A percentile compares a stretch with the other conserved stretches of the same genome.
These are phyloP conservation scores for Dorcus parallelipipedus DNA, from an alignment of 2,888 invertebrate species.

Conservation along the genomic window DNA sequence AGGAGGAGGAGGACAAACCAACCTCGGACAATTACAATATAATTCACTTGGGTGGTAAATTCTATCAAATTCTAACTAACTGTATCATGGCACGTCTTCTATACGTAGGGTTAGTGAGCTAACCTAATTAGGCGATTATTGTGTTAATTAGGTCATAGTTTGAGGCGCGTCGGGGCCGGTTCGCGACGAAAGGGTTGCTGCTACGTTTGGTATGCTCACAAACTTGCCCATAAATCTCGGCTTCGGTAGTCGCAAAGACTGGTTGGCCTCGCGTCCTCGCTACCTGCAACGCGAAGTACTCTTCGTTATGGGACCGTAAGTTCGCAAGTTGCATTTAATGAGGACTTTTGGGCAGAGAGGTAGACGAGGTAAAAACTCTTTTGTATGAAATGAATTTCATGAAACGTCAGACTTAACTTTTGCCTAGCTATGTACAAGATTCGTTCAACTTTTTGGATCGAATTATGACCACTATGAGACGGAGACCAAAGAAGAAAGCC, in stretches of 20 bases:
- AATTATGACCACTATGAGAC: too few species aligned
- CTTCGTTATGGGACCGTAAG: too few species aligned
- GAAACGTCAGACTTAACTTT: too few species aligned
- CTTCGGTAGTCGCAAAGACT: background rate
- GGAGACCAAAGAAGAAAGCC: too few species aligned
- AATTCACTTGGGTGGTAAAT: background rate
- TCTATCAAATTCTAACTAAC: background rate
- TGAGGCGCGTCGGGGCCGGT: background rate
- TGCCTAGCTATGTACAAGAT: too few species aligned
- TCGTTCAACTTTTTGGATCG: too few species aligned
- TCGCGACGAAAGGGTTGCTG: background rate
- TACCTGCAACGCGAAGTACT: background rate
- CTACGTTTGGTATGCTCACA: background rate
- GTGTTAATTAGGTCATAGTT: constrained; percentile 14
- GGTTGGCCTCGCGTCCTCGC: background rate
- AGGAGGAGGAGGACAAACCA: background rate
- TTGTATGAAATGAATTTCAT: too few species aligned
- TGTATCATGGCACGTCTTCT: constrained; percentile 4
- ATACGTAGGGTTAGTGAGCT: background rate
- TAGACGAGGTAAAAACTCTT: too few species aligned
- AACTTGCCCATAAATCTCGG: constrained; percentile 5
- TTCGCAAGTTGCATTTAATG: too few species aligned
- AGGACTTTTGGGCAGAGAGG: too few species aligned
- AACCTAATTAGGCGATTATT: constrained; percentile 13
- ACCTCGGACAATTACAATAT: constrained; percentile 8